Evolutionary conservation across 2,888 invertebrate genomes (phyloP), one percentile per base, ranked within the genome.

Genomic region (Eurois occulta): DNA sequence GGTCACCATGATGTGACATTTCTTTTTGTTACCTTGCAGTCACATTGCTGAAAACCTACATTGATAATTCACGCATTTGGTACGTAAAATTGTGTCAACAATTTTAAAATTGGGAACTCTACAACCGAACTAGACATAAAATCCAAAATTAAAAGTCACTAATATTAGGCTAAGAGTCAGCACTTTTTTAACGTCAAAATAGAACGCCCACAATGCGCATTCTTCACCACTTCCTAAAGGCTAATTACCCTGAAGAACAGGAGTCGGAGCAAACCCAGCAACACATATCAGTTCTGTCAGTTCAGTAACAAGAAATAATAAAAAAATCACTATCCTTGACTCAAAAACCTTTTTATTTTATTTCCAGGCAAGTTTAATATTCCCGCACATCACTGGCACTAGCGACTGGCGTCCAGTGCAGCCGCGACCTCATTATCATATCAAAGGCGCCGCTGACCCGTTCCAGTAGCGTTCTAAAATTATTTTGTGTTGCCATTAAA

Each of bases 341-440:
- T 43, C 0, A 18, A 35, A 46, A 28, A 43, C 4, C 13, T 32
- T 16, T 11, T 10, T 35, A 58, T 58, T 60, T 28, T n/a, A 43
- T 62, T 48, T 48, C 0, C n/a, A 28, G 18, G 5, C 24, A n/a
- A 60, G 1, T 76, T 67, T 71, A 66, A 28, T 72, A 58, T 66
- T 62, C 43, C 52, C 24, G 43, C 55, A 66, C 80, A 38, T 48
- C 77, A 72, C 82, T 81, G 78, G 74, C 48, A 48, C 65, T 60
- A 77, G 62, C 66, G 4, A 70, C 75, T 86, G 77, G 77, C 60
- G 77, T 68, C 71, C 72, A 74, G 67, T 75, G 70, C 77, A 77
- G 78, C 64, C 73, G 81, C 76, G 75, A 84, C 77, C 89, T 91
- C 88, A 91, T 93, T 93, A 92, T 75, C 90, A 91, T 92, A 87